Percentiles rank a stretch among this genome's conserved stretches.
These are phyloP conservation scores for Chromis chromis DNA, from an alignment of 2,797 vertebrate genomes.

Conservation along the genomic window DNA sequence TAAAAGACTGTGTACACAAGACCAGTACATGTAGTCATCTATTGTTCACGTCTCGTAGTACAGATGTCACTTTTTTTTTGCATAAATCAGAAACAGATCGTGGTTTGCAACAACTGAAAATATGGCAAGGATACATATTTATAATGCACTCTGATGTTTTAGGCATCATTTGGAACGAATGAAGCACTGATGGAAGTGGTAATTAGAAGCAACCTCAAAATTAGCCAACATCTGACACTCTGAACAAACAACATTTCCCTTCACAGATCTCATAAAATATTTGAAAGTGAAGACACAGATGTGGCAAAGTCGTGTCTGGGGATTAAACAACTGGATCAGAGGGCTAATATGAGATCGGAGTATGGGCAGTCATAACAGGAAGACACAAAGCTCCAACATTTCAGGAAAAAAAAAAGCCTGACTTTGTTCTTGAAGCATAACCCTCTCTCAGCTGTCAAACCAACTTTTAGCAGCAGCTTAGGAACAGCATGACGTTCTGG, in stretches of 20 bases:
- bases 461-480: constrained; percentile 47
- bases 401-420: constrained; percentile 26
- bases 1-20: constrained; percentile 57
- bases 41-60: constrained; percentile 51
- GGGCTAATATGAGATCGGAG: constrained; percentile 7
- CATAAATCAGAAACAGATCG: constrained; percentile 18
- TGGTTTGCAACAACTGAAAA: constrained; percentile 15
- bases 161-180: constrained; percentile 1
- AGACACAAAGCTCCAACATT: not conserved
- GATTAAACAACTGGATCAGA: constrained; percentile 23
- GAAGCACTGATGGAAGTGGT: not conserved
- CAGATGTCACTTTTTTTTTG: constrained; percentile 30
- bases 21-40: constrained; percentile 43
- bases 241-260: not conserved
- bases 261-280: not conserved
- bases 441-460: constrained; percentile 38
- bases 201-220: constrained; percentile 1
- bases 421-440: constrained; percentile 18
- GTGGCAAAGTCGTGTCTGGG: not conserved
- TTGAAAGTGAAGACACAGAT: not conserved
- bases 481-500: constrained; percentile 52
- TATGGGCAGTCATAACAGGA: not conserved
- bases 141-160: not conserved
- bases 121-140: not conserved
- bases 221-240: not conserved